These are phyloP conservation scores for Sarcophaga subvicina DNA, from an alignment of 2,888 invertebrate genomes.

Conservation along the genomic window DNA sequence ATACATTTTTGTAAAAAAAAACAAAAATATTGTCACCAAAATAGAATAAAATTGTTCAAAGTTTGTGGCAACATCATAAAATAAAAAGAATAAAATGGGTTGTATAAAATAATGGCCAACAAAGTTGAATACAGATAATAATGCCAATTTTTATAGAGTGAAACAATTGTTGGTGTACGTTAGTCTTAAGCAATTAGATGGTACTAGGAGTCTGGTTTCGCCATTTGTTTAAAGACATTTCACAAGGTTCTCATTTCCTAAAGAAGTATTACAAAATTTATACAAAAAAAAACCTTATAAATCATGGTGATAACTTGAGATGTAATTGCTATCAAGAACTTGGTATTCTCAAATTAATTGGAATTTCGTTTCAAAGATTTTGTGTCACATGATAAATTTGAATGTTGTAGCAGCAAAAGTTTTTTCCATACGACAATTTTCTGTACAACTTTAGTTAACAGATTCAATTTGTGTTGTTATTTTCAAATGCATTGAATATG, in stretches of 20 bases:
- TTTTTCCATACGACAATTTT: neutral
- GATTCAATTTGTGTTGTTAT: slow-evolving; percentile 26
- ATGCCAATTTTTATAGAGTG: neutral
- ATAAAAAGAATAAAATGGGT: neutral
- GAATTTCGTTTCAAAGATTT: neutral
- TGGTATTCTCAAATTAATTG: no score
- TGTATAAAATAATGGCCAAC: no score
- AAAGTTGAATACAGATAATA: slow-evolving; percentile 2
- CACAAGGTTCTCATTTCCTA: no score
- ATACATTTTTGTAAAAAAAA: neutral
- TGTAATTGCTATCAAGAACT: no score
- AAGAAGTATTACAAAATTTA: no score
- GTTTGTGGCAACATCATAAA: slow-evolving; percentile 10
- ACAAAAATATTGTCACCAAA: neutral
- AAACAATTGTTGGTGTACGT: neutral
- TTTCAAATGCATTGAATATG: neutral
- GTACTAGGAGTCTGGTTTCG: rapidly evolving
- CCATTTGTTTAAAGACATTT: no score
- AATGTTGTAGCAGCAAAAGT: neutral
- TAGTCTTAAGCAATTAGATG: no score
- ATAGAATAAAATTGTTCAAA: neutral
- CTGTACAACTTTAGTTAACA: slow-evolving; percentile 28
- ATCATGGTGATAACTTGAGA: no score
- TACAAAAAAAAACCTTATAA: no score
- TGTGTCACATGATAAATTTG: neutral